Evolutionary conservation across 1,140 invertebrate genomes (phyloP).

Genomic region (Aphelinus certus): DNA sequence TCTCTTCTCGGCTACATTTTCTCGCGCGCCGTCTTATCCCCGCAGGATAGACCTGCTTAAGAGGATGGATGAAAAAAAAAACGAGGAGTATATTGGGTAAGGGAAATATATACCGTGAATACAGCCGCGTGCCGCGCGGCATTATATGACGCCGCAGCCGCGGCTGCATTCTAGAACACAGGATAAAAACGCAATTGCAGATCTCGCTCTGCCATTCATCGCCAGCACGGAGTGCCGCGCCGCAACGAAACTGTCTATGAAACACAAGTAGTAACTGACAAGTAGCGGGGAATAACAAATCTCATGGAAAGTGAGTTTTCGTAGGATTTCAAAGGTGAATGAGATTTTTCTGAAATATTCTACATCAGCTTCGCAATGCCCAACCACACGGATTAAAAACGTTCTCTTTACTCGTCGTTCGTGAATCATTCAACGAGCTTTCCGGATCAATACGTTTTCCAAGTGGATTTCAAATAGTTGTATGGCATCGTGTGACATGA

Average conservation of each 20-base stretch:
- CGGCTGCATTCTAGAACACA: conserved; percentile 2
- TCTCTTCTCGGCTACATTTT: background rate
- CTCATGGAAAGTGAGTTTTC: no score
- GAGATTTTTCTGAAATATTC: no score
- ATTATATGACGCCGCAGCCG: conserved; percentile 5
- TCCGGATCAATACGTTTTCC: no score
- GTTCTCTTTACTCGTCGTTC: no score
- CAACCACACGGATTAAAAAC: no score
- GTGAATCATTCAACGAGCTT: no score
- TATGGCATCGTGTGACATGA: no score
- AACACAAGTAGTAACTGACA: conserved; percentile 16
- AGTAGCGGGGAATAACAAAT: background rate
- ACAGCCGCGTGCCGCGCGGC: background rate
- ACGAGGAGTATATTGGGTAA: background rate
- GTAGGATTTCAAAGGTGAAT: no score
- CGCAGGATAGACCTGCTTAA: conserved; percentile 15
- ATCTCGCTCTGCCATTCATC: background rate
- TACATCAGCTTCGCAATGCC: no score
- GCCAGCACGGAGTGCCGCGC: background rate
- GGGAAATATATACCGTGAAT: conserved; percentile 5
- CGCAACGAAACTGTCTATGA: conserved; percentile 1
- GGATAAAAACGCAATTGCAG: conserved; percentile 31
- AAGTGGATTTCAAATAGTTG: no score
- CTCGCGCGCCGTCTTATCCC: background rate
- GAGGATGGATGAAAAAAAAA: conserved; percentile 12